Base-by-base conservation (phyloP, 2,888 invertebrate species). In the Leucophora obtusa region DNA sequence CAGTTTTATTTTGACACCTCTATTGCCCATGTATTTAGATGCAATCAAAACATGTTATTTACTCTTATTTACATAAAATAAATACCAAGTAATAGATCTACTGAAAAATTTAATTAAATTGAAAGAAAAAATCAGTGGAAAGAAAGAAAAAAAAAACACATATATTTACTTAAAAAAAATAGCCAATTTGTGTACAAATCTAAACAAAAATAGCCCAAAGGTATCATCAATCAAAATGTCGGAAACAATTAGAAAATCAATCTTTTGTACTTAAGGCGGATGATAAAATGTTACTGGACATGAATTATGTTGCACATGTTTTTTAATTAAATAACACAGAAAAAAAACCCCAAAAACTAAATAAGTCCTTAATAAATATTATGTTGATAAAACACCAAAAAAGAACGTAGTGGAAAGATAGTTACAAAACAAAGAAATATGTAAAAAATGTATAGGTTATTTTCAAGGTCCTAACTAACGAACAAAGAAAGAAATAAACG, bases 151-250 rank as follows among this genome's bases (percentile, higher is more conserved):
- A 15, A 43, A 28, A 47, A 28, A 33, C 43, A 11, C 6, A 11
- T 51, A 33, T 2, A 58, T 8, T 11, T 7, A 7, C 18, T 17
- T 18, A 14, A 43, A 11, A n/a, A 14, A 21, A n/a, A 8, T 21
- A 51, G 59, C 28, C 33, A 53, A 71, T 77, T 65, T 65, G 17
- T 21, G 21, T 7, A 9, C 28, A 56, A 56, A 56, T n/a, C 21
- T 56, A n/a, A 56, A 56, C 11, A 56, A 24, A 56, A 68, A 43
- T 18, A 24, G 4, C 18, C 17, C 11, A 43, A 56, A 56, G 38
- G 28, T 59, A 74, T 65, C 74, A 79, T 79, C 69, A 74, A 74
- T 79, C 79, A 79, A 74, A 60, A 14, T 70, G 70, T 70, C 73
- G 59, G 18, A 65, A 74, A 51, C 59, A 79, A 79, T 74, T 66